Percentiles rank a stretch among this genome's conserved stretches.
Conservation (phyloP, 2,113 vertebrate species). For the Sylvia atricapilla region DNA sequence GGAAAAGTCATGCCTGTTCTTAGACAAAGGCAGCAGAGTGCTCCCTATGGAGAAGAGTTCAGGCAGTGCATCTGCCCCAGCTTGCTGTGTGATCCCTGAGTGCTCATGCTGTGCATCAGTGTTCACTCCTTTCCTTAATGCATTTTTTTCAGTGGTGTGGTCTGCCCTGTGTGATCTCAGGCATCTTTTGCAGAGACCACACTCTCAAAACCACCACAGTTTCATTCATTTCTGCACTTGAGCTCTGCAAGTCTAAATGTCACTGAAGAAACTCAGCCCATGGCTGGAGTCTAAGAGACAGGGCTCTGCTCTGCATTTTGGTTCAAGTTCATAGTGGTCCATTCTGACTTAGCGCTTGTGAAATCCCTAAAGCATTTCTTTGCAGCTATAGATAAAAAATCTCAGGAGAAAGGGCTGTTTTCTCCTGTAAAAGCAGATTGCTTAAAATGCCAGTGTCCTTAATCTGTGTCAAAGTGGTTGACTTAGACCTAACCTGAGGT, state of each 20-base stretch:
- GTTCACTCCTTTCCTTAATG: background rate
- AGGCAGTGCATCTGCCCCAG: background rate
- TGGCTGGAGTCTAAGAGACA: background rate
- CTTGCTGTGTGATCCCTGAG: background rate
- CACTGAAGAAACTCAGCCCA: background rate
- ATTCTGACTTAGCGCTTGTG: background rate
- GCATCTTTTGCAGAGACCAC: background rate
- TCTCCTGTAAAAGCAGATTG: background rate
- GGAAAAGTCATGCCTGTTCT: background rate
- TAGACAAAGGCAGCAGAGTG: background rate
- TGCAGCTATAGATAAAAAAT: background rate
- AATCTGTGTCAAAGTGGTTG: background rate
- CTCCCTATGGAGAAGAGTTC: rapidly evolving
- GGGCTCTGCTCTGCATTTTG: background rate
- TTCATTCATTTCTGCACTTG: background rate
- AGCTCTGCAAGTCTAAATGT: background rate
- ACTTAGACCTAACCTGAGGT: background rate
- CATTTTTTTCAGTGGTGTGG: background rate
- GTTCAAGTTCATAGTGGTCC: background rate
- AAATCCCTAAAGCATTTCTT: background rate
- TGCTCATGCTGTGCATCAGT: rapidly evolving
- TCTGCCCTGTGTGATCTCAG: background rate
- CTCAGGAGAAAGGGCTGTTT: background rate
- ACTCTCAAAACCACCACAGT: background rate
- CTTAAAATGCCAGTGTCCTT: background rate